Evolutionary conservation across 2,797 vertebrate genomes (phyloP).

Genomic region (Knipowitschia caucasica): DNA sequence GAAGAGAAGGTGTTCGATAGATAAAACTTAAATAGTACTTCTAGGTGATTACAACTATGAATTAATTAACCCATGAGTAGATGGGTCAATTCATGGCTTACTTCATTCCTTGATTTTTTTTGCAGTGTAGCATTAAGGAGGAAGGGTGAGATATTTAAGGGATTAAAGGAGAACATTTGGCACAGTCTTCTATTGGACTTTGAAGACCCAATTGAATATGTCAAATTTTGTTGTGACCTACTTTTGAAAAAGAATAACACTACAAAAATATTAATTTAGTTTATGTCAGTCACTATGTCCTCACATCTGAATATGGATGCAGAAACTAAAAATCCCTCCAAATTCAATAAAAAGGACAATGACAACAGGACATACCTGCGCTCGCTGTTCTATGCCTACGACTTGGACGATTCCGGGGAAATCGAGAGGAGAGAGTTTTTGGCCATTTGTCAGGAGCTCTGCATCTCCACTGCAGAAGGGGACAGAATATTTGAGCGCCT

Average conservation of each 20-base stretch:
- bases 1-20: too few species aligned
- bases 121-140: background rate
- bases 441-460: constrained; percentile 49
- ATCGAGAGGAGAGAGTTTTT: constrained; percentile 53
- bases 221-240: background rate
- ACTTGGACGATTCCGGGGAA: constrained; percentile 48
- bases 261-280: background rate
- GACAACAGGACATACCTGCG: constrained; percentile 35
- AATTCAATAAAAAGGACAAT: constrained; percentile 14
- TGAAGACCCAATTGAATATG: background rate
- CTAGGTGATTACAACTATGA: too few species aligned
- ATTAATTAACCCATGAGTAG: too few species aligned
- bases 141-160: constrained; percentile 26
- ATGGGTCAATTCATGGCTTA: too few species aligned
- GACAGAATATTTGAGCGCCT: constrained; percentile 43
- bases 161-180: constrained; percentile 6
- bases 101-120: too few species aligned
- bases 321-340: background rate
- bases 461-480: constrained; percentile 25
- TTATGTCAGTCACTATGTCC: background rate
- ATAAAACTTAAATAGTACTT: too few species aligned
- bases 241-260: background rate
- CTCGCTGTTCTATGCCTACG: constrained; percentile 44
- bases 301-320: background rate
- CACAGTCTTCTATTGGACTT: background rate